Base-by-base conservation (phyloP, 30 jellyfish, hydroid and myxozoan species). In the Aurelia sp. region DNA sequence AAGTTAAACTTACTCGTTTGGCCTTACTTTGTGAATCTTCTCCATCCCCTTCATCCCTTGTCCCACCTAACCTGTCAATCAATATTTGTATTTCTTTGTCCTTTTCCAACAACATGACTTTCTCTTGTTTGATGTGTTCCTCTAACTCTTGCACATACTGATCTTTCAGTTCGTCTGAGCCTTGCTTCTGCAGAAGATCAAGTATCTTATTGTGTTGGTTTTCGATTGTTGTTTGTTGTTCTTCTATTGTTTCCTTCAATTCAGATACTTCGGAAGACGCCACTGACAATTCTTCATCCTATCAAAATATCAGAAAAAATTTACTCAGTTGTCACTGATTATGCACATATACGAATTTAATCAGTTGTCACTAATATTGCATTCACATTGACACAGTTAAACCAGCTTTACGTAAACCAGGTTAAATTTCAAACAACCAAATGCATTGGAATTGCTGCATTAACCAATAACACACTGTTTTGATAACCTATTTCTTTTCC, bases 41-140 rank as follows among this genome's bases (percentile, higher is more conserved):
- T 16, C 84, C 89, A 20, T 85, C 90, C 8, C 89, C 95, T 1
- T 62, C 63, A 19, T 70, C 19, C 21, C 71, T 41, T 52, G 19
- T 74, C 16, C 27, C 70, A 11, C 57, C 53, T 35, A 87, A 72
- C 55, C 68, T 76, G 11, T 75, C 81, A 9, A 76, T 62, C 80
- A 87, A 51, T 13, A 74, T 11, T 76, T 87, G 85, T 4, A 87
- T 87, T 57, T 87, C 96, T 6, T 47, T 55, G 50, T 87, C 96
- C 27, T 87, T 76, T 72, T 76, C 96, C 33, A 73, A 63, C 15
- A 78, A 63, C 80, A 75, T 40, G 33, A 53, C 86, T 48, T 60
- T 67, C 70, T 77, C 90, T 13, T 78, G 58, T 18, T 67, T 20
- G 15, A 87, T 68, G 31, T 73, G 77, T 24, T 20, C 38, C 63